Evolutionary conservation across 2,888 invertebrate genomes (phyloP).

Genomic region (Germaria angustata): DNA sequence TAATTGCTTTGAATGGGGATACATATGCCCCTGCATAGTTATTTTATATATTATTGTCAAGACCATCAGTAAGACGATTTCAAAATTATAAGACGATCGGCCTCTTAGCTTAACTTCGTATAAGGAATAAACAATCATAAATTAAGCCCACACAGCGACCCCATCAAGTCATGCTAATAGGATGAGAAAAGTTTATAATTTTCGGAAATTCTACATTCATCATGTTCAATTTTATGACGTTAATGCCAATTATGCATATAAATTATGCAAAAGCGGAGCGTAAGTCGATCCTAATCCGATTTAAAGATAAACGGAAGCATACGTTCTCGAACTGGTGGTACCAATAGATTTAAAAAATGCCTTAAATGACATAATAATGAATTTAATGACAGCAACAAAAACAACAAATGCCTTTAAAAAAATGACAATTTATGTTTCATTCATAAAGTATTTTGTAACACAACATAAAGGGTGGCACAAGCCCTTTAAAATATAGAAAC

Average conservation of each 20-base stretch:
- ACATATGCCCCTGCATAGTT: too few species aligned
- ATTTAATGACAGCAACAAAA: not conserved
- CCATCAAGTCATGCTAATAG: too few species aligned
- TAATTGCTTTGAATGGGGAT: too few species aligned
- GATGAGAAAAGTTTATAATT: too few species aligned
- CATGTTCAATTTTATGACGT: slow-evolving; percentile 1
- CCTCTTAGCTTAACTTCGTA: too few species aligned
- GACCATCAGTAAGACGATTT: too few species aligned
- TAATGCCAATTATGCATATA: slow-evolving; percentile 1
- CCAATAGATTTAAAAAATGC: slow-evolving; percentile 11
- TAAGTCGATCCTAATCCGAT: slow-evolving; percentile 60
- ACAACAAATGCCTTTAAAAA: slow-evolving; percentile 14
- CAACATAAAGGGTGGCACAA: not conserved
- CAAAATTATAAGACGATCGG: too few species aligned
- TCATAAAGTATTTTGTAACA: slow-evolving; percentile 25
- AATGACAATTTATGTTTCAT: slow-evolving; percentile 32
- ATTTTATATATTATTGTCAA: too few species aligned
- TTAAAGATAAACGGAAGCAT: slow-evolving; percentile 43
- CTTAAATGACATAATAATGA: slow-evolving; percentile 35
- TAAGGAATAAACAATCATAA: too few species aligned
- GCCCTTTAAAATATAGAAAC: too few species aligned
- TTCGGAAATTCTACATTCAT: too few species aligned
- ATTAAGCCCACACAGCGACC: too few species aligned
- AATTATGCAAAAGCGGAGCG: not conserved
- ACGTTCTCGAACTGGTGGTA: slow-evolving; percentile 39